Conservation (phyloP, 2,888 invertebrate species). For the Galerucella nymphaeae region DNA sequence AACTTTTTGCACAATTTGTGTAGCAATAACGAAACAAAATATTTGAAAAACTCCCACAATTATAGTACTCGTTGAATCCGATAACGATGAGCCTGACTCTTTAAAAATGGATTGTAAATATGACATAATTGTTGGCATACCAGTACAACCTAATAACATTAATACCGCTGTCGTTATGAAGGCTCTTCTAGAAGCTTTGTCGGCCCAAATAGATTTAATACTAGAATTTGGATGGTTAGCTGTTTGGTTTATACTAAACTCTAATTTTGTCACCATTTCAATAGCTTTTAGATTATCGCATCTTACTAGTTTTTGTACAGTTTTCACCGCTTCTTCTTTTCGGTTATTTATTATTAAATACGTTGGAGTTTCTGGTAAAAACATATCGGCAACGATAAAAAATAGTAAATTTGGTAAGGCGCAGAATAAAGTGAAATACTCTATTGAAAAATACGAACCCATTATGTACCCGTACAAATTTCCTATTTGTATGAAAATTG, state of each 20-base stretch:
- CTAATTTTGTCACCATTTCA: conserved; percentile 6
- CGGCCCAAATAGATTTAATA: conserved; percentile 30
- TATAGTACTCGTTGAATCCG: conserved; percentile 75
- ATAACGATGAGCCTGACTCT: conserved; percentile 73
- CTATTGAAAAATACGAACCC: conserved; percentile 48
- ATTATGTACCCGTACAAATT: conserved; percentile 47
- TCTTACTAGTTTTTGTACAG: conserved; percentile 55
- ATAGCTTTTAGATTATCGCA: background rate
- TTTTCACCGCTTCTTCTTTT: conserved; percentile 63
- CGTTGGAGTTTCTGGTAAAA: background rate
- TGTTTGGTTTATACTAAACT: background rate
- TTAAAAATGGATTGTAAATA: conserved; percentile 78
- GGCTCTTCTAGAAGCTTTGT: conserved; percentile 63
- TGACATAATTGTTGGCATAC: conserved; percentile 82
- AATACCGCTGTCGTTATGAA: conserved; percentile 77
- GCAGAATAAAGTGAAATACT: conserved; percentile 44
- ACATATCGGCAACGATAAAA: conserved; percentile 19
- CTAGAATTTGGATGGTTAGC: conserved; percentile 29
- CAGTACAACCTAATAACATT: conserved; percentile 82
- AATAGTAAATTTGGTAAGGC: conserved; percentile 44
- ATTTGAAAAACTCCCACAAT: conserved; percentile 83
- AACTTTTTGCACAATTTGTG: conserved; percentile 78
- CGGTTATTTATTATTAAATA: background rate
- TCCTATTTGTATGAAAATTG: conserved; percentile 45
- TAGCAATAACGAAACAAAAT: conserved; percentile 75